Evolutionary conservation across 1,140 invertebrate genomes (phyloP), one percentile per base, ranked within the genome.

Genomic region (Cyrtorhinus lividipennis): DNA sequence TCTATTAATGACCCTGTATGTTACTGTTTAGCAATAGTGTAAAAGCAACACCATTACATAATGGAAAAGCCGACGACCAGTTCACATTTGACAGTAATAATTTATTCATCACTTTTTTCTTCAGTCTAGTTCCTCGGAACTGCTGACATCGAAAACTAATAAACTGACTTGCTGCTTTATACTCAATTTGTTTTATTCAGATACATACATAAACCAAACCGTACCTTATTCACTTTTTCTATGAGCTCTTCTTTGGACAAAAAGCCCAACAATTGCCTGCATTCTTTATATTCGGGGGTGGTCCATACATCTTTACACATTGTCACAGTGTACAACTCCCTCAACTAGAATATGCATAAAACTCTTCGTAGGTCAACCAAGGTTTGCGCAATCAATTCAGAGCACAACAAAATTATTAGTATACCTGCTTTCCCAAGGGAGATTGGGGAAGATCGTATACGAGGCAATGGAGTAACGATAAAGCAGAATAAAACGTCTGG

Each of bases 351-450:
- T 13, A 3, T 22, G 23, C 5, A 24, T 10, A 24, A 2, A 8
- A 8, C n/a, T 57, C n/a, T n/a, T n/a, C n/a, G n/a, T n/a, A n/a
- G n/a, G n/a, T n/a, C n/a, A n/a, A n/a, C n/a, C n/a, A n/a, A n/a
- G n/a, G n/a, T n/a, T n/a, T n/a, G n/a, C n/a, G n/a, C n/a, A n/a
- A n/a, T n/a, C n/a, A n/a, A n/a, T n/a, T n/a, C n/a, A n/a, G n/a
- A n/a, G n/a, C n/a, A n/a, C n/a, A n/a, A n/a, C n/a, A n/a, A n/a
- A n/a, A n/a, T n/a, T n/a, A n/a, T 18, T 18, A 64, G 66, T 59
- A 67, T 77, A 85, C 83, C 67, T 84, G 77, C 76, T 84, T 86
- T 44, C 85, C 86, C 46, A 88, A 70, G 1, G 81, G 79, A 66
- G 79, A 73, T 57, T 81, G 80, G 25, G 86, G 85, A 64, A 88